Evolutionary conservation across 1,140 invertebrate species (phyloP), one percentile per base, ranked within the genome.

Genomic region (Diachasma alloeum): DNA sequence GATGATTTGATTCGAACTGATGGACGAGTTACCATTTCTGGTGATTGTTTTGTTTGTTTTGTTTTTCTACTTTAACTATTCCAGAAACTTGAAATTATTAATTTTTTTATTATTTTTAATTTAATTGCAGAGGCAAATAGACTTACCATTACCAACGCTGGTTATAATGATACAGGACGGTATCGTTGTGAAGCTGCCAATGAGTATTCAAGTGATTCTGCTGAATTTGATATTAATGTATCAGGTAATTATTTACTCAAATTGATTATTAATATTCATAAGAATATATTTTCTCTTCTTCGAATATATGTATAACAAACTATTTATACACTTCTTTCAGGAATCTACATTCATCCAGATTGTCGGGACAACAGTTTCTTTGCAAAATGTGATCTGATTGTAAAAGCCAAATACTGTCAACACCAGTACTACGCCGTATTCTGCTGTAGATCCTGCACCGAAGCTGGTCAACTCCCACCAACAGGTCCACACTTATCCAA

Each of bases 351-450:
- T 24, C 93, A 94, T 81, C 91, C 94, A 5, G 93, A 93, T 76
- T 98, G 97, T 82, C 93, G 93, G 31, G 97, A 98, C 87, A 97
- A 95, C 86, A 91, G 92, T n/a, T 96, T 93, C 90, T 97, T 97
- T 84, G 96, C 96, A 46, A 96, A 97, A 83, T 98, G 97, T 87
- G 89, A 92, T 15, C 90, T 98, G 37, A 97, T 98, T 74, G 95
- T 98, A 0, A 89, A 91, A 81, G 95, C 92, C 13, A 92, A 92
- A 31, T 96, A 95, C 85, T 98, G 97, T 86, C 91, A 91, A 9
- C 97, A 98, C 86, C 91, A 93, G 79, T 97, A 97, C 87, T 98
- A 98, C 86, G 94, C 94, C n/a, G 92, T 92, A 85, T 98, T 97
- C 92, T 98, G 97, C 86, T 98, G 97, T 88, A 92, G 94, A 83